phyloP scores from a whole-genome alignment of 92 coral and sea anemone genomes.

The Plumapathes pennacea region DNA sequence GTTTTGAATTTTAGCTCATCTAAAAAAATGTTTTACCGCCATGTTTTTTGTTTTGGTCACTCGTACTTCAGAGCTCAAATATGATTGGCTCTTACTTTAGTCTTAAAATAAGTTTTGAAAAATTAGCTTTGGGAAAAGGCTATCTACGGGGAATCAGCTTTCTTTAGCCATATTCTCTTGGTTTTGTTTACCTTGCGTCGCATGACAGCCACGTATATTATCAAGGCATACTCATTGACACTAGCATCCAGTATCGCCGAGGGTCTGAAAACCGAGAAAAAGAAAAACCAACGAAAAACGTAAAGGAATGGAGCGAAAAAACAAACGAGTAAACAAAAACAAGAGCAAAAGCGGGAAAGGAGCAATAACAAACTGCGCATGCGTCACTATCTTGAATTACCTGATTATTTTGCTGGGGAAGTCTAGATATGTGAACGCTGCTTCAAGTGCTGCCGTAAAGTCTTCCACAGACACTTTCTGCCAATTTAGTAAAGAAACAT shows the following conservation, averaged over 20 bases:
- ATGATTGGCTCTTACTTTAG: neutral
- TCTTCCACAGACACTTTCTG: no score
- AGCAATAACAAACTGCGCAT: no score
- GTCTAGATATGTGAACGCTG: conserved; percentile 20
- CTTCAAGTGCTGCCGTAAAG: no score
- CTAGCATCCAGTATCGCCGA: conserved; percentile 51
- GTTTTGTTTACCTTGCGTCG: conserved; percentile 69
- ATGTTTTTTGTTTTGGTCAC: no score
- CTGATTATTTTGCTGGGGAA: conserved; percentile 12
- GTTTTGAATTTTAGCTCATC: no score
- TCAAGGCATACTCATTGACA: conserved; percentile 68
- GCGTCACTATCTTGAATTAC: conserved; percentile 15
- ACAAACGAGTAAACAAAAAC: no score
- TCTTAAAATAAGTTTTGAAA: neutral
- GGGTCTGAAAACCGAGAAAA: conserved; percentile 28
- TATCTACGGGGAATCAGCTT: neutral
- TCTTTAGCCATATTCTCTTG: neutral
- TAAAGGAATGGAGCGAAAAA: neutral
- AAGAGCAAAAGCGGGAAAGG: no score
- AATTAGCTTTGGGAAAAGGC: neutral
- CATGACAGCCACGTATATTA: conserved; percentile 73
- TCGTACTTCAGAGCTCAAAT: no score
- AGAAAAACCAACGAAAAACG: neutral
- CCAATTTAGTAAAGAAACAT: no score
- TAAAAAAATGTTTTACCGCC: no score